These are phyloP conservation scores for Bubo scandiacus DNA, from an alignment of 2,113 vertebrate species.

Conservation along the genomic window DNA sequence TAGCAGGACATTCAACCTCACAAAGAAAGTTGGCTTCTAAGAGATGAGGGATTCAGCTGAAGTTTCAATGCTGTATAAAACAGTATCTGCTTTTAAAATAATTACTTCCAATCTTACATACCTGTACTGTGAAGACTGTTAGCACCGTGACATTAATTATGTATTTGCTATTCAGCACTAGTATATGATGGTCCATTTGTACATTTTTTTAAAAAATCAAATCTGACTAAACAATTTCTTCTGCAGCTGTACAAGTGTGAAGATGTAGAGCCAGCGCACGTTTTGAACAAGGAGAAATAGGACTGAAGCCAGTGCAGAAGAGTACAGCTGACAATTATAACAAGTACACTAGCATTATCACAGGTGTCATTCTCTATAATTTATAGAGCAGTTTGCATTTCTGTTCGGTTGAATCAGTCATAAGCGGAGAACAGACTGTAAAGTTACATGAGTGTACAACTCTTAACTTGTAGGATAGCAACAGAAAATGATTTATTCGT, in stretches of 20 bases:
- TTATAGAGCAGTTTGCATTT: slow-evolving; percentile 12
- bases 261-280: not conserved
- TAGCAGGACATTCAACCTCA: not conserved
- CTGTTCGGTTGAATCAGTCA: not conserved
- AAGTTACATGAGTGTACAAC: not conserved
- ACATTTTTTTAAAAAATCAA: not conserved
- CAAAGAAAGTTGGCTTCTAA: not conserved
- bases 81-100: not conserved
- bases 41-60: not conserved
- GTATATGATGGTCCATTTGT: not conserved
- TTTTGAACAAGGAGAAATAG: not conserved
- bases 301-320: not conserved
- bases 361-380: slow-evolving; percentile 22
- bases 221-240: not conserved
- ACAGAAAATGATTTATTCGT: not conserved
- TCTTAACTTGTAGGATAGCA: not conserved
- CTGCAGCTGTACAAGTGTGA: not conserved
- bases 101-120: not conserved
- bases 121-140: accelerated
- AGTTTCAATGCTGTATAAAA: not conserved
- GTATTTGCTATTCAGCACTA: not conserved
- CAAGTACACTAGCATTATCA: not conserved
- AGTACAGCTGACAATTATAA: not conserved
- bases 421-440: not conserved
- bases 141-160: not conserved